Conservation (phyloP, 2,888 invertebrate genomes). For the Trachelus iudaicus region DNA sequence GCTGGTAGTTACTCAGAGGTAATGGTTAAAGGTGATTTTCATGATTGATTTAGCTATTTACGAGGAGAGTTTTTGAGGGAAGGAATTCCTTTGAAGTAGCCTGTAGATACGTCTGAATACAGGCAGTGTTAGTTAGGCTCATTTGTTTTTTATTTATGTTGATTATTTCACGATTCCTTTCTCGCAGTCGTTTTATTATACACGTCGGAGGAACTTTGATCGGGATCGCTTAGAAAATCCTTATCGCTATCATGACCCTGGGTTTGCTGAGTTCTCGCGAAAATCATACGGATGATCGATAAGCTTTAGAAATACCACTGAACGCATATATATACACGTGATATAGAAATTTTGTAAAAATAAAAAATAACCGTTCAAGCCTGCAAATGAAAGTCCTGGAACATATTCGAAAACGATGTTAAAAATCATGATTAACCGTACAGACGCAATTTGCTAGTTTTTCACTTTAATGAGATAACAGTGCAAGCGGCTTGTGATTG, state of each 20-base stretch:
- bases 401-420: conserved; percentile 16
- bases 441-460: background rate
- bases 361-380: conserved; percentile 11
- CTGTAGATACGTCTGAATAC: background rate
- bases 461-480: background rate
- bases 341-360: conserved; percentile 26
- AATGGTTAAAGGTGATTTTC: background rate
- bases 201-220: background rate
- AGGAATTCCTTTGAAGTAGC: background rate
- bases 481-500: background rate
- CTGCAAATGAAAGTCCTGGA: conserved; percentile 12
- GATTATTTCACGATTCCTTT: background rate
- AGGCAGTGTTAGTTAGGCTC: background rate
- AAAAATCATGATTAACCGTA: conserved; percentile 22
- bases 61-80: background rate
- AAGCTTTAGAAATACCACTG: conserved; percentile 26
- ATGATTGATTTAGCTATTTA: background rate
- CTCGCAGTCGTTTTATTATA: background rate
- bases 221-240: background rate
- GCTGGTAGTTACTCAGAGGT: background rate
- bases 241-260: conserved; percentile 42
- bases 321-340: background rate
- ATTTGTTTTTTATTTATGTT: background rate
- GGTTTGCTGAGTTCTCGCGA: conserved; percentile 28
- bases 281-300: conserved; percentile 44